Base-by-base conservation (phyloP, 1,140 invertebrate species). In the Drosophila novamexicana region DNA sequence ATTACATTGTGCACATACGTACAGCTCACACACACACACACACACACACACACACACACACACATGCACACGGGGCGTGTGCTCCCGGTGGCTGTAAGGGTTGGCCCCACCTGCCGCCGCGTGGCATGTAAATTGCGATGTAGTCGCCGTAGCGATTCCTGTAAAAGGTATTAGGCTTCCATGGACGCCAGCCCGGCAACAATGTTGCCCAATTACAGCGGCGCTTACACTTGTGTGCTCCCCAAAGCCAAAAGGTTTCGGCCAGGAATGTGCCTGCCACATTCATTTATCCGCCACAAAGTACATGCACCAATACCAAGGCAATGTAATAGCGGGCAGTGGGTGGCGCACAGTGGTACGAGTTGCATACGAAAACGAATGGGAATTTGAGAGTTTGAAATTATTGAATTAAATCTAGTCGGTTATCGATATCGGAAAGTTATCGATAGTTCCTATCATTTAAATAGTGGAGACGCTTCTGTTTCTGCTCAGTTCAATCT, bases 131-230 rank as follows among this genome's bases (percentile, higher is more conserved):
- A 90, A 81, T 79, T 79, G 75, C 62, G 68, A 37, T 75, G 79
- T 77, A 66, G 75, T 83, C 91, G 84, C 91, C 75, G 84, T 77
- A 86, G 81, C 64, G 91, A 91, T 76, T 84, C 81, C 89, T 91
- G 89, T 91, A 91, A 91, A 91, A 91, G 81, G 64, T 91, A 91
- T 64, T 83, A 91, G 89, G 89, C 90, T 62, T 44, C n/a, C 89
- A 91, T 29, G 89, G 64, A 14, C 29, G 40, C 1, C 45, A 7
- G 12, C 77, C 34, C 12, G 10, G 75, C 75, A 81, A 81, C 77
- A 85, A 68, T 78, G 77, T 89, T 45, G 14, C 40, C 45, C 57
- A 54, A 45, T 71, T 75, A 75, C 59, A 75, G 45, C 7, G 7
- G 5, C 29, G 50, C 45, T 75, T 75, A 70, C 72, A 75, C 47